Evolutionary conservation across 2,888 invertebrate species (phyloP).

Genomic region (Argyresthia albistria): DNA sequence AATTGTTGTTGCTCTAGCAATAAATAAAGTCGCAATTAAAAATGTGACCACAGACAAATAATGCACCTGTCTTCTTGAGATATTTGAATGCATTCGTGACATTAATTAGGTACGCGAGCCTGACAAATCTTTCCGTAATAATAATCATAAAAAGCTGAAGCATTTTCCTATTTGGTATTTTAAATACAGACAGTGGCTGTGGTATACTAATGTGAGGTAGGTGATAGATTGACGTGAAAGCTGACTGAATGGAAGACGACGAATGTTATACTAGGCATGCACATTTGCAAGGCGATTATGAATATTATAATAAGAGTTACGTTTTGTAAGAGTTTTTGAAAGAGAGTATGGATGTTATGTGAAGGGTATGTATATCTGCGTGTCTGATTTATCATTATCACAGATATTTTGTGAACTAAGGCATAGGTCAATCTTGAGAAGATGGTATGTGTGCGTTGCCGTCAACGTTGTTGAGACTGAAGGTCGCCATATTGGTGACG

Average conservation of each 20-base stretch:
- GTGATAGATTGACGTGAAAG: conserved; percentile 40
- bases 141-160: conserved; percentile 46
- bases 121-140: conserved; percentile 60
- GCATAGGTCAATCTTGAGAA: conserved; percentile 50
- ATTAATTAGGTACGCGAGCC: conserved; percentile 44
- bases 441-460: conserved; percentile 59
- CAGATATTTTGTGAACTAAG: conserved; percentile 60
- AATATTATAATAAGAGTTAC: conserved; percentile 64
- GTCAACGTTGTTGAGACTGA: conserved; percentile 46
- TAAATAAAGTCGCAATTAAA: background rate
- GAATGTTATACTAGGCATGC: conserved; percentile 70
- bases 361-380: conserved; percentile 30
- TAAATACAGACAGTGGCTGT: conserved; percentile 73
- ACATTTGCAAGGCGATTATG: conserved; percentile 69
- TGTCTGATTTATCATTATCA: conserved; percentile 27
- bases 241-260: conserved; percentile 43
- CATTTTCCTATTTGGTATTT: conserved; percentile 72
- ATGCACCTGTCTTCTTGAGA: conserved; percentile 44
- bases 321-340: conserved; percentile 55
- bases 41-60: conserved; percentile 11
- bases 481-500: conserved; percentile 66
- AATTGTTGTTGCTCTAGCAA: conserved; percentile 4
- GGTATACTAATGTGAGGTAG: conserved; percentile 67
- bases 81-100: conserved; percentile 28
- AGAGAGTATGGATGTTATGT: conserved; percentile 28